These are phyloP conservation scores for Pardosa pseudoannulata DNA, from an alignment of 2,888 invertebrate species.

Conservation along the genomic window DNA sequence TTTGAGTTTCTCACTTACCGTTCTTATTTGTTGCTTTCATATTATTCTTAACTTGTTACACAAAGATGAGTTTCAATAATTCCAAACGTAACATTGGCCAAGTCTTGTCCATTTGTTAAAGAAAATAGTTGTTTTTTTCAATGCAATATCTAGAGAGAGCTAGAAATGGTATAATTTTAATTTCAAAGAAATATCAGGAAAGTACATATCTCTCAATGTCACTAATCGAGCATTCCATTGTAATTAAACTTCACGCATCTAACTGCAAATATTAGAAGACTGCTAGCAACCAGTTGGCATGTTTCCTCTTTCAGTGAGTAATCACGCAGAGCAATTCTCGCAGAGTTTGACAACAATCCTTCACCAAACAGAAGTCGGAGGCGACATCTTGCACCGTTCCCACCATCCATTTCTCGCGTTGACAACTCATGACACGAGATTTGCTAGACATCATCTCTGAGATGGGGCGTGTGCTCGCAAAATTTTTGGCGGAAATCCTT, in stretches of 20 bases:
- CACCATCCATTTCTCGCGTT: conserved; percentile 56
- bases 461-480: conserved; percentile 2
- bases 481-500: conserved; percentile 22
- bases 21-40: too few relatives aligned
- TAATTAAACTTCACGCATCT: neutral
- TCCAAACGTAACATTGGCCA: too few relatives aligned
- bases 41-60: too few relatives aligned
- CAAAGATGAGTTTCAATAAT: too few relatives aligned
- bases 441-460: neutral
- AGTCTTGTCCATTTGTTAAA: too few relatives aligned
- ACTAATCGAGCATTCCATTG: neutral
- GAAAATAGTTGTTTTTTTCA: too few relatives aligned
- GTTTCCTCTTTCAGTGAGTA: too few relatives aligned
- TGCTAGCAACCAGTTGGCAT: neutral
- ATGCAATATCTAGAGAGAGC: too few relatives aligned
- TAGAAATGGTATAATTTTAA: too few relatives aligned
- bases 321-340: neutral
- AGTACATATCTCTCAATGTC: too few relatives aligned
- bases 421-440: conserved; percentile 32
- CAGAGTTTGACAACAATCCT: conserved; percentile 2
- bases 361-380: neutral
- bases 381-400: conserved; percentile 34
- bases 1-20: too few relatives aligned
- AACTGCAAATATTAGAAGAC: neutral
- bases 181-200: too few relatives aligned